Base-by-base conservation (phyloP, 2,113 vertebrate genomes). In the Chascanopsetta lugubris region DNA sequence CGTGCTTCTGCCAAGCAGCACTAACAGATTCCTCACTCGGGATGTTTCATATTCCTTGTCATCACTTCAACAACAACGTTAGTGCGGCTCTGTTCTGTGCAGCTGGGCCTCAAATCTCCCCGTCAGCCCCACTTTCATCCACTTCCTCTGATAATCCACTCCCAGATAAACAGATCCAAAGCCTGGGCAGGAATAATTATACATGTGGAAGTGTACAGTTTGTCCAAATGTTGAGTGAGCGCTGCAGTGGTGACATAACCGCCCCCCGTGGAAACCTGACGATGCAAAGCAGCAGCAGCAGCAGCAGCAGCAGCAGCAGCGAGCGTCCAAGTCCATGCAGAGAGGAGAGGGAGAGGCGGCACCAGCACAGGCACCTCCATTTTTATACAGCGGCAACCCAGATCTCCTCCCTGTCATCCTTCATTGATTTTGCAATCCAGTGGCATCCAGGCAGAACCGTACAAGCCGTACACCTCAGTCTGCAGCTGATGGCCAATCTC, bases 401-500 rank as follows among this genome's bases (percentile, higher is more conserved):
- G 73, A 83, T 87, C 83, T 82, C 81, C 69, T 80, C 75, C 75
- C 78, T 79, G 88, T 90, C 87, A 91, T 85, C 75, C 87, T 82
- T 73, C 83, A 86, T 88, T 88, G 88, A 90, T 90, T 90, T 91
- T 85, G 89, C 86, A 91, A 91, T 92, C 88, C 77, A 42, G 70
- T 11, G 6, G 74, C 81, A 68, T 85, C 72, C 77, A 72, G 75
- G 85, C 79, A 64, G 82, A 88, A 86, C 88, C 77, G 47, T 68
- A 78, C 62, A 85, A 85, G 75, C 79, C 64, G 7, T 75, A 73
- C 78, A 69, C 82, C 83, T 87, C 76, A 75, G 72, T 60, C 82
- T 69, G 75, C 68, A 3, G 21, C 85, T 77, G 77, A 87, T 79
- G 60, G 85, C 76, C 84, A 77, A 86, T 86, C 82, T 88, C 82